phyloP scores from a whole-genome alignment of 1,140 invertebrate species.

The Trachymyrmex septentrionalis region DNA sequence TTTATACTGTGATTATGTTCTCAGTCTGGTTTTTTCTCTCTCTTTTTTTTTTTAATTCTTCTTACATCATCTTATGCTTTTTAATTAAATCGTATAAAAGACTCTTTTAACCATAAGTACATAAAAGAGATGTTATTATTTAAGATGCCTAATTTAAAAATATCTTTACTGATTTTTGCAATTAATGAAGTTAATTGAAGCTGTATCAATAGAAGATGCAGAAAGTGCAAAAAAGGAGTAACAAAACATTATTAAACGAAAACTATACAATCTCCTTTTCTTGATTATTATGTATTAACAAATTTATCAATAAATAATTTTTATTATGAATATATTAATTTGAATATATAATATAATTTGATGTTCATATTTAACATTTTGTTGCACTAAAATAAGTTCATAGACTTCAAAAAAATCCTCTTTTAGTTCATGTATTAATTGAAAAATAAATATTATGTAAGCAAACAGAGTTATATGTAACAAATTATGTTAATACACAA shows the following conservation, averaged over 20 bases:
- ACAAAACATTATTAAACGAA: background rate
- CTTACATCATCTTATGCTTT: background rate
- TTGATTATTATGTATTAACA: background rate
- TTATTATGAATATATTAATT: background rate
- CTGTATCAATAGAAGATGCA: background rate
- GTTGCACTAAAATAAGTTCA: background rate
- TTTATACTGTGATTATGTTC: constrained; percentile 14
- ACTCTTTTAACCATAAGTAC: background rate
- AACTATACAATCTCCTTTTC: background rate
- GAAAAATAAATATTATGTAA: constrained; percentile 5
- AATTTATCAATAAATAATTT: constrained; percentile 11
- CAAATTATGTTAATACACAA: background rate
- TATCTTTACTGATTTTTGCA: background rate
- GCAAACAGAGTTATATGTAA: background rate
- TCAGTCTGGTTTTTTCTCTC: background rate
- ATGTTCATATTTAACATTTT: background rate
- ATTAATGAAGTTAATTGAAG: background rate
- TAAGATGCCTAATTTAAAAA: constrained; percentile 3
- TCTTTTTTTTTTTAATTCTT: background rate
- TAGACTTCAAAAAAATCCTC: background rate
- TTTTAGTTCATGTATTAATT: background rate
- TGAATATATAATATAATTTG: too few relatives aligned
- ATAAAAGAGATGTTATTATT: background rate
- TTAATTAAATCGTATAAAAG: background rate
- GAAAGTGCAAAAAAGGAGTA: background rate